phyloP scores from a whole-genome alignment of 2,888 invertebrate genomes.

The Ichneumoninae sp. region DNA sequence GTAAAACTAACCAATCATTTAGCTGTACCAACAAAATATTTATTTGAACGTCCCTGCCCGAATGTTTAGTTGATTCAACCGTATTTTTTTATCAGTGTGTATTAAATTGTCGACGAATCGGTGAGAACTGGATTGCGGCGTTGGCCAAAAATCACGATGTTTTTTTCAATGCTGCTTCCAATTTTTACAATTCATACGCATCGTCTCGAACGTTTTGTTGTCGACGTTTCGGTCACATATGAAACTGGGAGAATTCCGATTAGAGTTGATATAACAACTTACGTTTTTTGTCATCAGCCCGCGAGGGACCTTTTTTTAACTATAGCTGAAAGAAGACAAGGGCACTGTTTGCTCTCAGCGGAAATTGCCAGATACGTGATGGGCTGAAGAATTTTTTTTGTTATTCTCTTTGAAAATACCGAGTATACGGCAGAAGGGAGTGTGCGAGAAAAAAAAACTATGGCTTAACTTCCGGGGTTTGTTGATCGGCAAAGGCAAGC shows the following conservation, averaged over 20 bases:
- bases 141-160: neutral
- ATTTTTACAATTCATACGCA: neutral
- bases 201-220: no score
- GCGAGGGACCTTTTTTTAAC: neutral
- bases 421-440: neutral
- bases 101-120: no score
- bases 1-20: no score
- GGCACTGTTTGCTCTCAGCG: neutral
- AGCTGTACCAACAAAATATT: no score
- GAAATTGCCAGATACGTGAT: neutral
- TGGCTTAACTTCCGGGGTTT: neutral
- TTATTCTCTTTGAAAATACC: neutral
- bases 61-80: no score
- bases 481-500: slow-evolving; percentile 38
- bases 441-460: neutral
- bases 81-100: no score
- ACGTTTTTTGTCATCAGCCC: neutral
- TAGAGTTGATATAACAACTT: neutral
- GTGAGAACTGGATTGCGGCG: no score
- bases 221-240: no score
- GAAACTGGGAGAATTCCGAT: no score
- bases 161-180: neutral
- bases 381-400: neutral
- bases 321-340: neutral
- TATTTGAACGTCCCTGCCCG: no score